These are phyloP conservation scores for Apis cerana DNA, from an alignment of 1,140 invertebrate genomes.

Conservation along the genomic window DNA sequence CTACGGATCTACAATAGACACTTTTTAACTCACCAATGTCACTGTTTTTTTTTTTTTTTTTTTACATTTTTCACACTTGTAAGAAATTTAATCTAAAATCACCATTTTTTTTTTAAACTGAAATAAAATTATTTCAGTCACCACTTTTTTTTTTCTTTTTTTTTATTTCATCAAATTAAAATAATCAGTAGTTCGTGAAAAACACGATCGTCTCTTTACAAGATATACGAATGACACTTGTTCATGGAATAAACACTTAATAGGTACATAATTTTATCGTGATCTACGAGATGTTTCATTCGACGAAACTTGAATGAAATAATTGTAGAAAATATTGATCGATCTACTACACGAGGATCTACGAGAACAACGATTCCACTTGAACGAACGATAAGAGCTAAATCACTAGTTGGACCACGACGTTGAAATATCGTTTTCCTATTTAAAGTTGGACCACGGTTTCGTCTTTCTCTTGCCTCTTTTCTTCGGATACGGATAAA, in stretches of 20 bases:
- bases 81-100: not conserved
- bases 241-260: conserved; percentile 10
- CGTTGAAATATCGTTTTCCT: conserved; percentile 47
- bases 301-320: not conserved
- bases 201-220: conserved; percentile 13
- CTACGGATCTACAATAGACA: no score
- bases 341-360: no score
- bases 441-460: conserved; percentile 57
- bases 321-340: conserved; percentile 65
- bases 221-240: not conserved
- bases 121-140: no score
- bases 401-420: conserved; percentile 68
- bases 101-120: not conserved
- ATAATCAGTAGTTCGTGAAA: not conserved
- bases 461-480: not conserved
- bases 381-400: conserved; percentile 34
- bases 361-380: not conserved
- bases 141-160: no score
- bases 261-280: not conserved
- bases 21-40: not conserved
- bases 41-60: not conserved
- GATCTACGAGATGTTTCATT: not conserved
- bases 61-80: not conserved
- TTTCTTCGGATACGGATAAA: not conserved
- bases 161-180: no score